Evolutionary conservation across 1,140 invertebrate genomes (phyloP).

Genomic region (Orchesella cincta): DNA sequence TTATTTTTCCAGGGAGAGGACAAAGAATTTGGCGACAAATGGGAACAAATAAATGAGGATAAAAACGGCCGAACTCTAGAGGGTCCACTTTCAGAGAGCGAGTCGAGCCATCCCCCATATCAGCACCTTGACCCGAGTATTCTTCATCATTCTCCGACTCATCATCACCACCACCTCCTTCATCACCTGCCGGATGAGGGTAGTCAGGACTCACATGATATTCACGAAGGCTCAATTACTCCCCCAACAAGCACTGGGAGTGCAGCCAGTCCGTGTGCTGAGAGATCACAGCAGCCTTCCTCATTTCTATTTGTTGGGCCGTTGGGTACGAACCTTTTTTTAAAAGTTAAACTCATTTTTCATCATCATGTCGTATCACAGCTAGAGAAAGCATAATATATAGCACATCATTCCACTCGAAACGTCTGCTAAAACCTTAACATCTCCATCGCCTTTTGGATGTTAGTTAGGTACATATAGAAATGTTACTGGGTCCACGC

Average conservation of each 20-base stretch:
- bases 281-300: background rate
- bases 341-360: too few relatives aligned
- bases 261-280: background rate
- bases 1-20: slow-evolving; percentile 9
- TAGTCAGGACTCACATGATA: background rate
- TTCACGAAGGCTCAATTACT: background rate
- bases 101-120: background rate
- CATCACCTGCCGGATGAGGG: slow-evolving; percentile 1
- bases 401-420: too few relatives aligned
- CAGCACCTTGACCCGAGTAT: background rate
- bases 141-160: background rate
- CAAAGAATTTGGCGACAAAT: slow-evolving; percentile 14
- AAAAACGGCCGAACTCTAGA: background rate
- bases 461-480: too few relatives aligned
- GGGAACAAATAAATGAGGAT: background rate
- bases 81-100: background rate
- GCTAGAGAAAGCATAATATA: too few relatives aligned
- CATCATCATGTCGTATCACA: too few relatives aligned
- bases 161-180: background rate
- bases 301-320: slow-evolving; percentile 15
- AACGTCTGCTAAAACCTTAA: too few relatives aligned
- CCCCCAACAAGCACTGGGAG: background rate
- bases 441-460: too few relatives aligned
- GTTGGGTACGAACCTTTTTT: slow-evolving; percentile 11
- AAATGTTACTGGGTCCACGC: background rate